Conservation (phyloP, 2,113 vertebrate species). For the Pseudorectes ferrugineus region DNA sequence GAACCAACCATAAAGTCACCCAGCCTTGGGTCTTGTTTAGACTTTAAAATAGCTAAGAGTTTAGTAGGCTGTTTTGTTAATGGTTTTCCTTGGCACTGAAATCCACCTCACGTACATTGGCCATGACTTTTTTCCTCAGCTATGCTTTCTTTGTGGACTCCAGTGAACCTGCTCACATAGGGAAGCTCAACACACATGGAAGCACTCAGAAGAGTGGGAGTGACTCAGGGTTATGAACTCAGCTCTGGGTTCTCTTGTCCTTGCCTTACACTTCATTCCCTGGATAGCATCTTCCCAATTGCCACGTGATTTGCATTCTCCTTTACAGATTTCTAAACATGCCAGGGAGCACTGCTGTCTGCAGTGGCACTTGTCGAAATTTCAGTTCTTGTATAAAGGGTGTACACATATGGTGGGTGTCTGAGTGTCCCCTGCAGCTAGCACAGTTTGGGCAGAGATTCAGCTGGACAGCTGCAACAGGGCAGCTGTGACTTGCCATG, state of each 20-base stretch:
- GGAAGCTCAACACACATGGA: not conserved
- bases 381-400: not conserved
- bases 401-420: accelerated
- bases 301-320: accelerated
- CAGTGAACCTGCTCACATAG: not conserved
- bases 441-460: not conserved
- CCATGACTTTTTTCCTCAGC: not conserved
- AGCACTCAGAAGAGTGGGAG: not conserved
- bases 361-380: not conserved
- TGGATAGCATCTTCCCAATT: not conserved
- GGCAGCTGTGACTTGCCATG: not conserved
- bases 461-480: not conserved
- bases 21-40: not conserved
- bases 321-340: not conserved
- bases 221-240: not conserved
- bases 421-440: not conserved
- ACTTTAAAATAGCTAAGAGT: not conserved
- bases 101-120: not conserved
- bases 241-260: not conserved
- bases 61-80: not conserved
- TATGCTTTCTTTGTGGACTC: not conserved
- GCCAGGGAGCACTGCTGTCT: not conserved
- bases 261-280: not conserved
- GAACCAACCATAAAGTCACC: not conserved
- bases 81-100: not conserved